Base-by-base conservation (phyloP, 1,140 invertebrate genomes). In the Carcinoscorpius rotundicauda region DNA sequence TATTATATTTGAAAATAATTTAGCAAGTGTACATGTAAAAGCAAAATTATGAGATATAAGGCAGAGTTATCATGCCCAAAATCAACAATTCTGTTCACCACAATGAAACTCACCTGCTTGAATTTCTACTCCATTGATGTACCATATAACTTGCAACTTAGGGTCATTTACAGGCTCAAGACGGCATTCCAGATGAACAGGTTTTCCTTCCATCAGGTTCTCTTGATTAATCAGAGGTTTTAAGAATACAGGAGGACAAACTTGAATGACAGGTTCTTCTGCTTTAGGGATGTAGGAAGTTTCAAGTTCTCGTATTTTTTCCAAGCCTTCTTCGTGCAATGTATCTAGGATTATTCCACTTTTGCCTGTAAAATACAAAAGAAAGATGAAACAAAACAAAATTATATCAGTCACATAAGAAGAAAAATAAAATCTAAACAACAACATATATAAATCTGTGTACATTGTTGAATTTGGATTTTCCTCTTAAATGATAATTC, bases 161-260 rank as follows among this genome's bases (percentile, higher is more conserved):
- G 91, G 86, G 81, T 95, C 92, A 71, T 93, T 89, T 29, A 93
- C 83, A n/a, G 93, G 93, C 74, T 92, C 88, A 51, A 97, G 85
- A 80, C 73, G 71, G 65, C 73, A 75, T 66, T 78, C 77, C n/a
- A 79, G 70, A 68, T 94, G 91, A 58, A 90, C 89, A 74, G 88
- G 91, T 78, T 93, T 89, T 3, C 88, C 88, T 79, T 96, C 93
- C 52, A 86, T 79, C 51, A 69, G 62, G 9, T 61, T 57, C 73
- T 93, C 88, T 63, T 92, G 79, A 74, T 86, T 81, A 68, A 85
- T 88, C 3, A 95, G 80, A 52, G 91, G 87, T 5, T 89, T 93
- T 1, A 91, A 78, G 80, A 94, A 94, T 4, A 91, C 85, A 68
- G 89, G 89, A 76, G 88, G 86, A 75, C 84, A 79, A 71, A 86